Percentiles rank a stretch among this genome's conserved stretches.
These are phyloP conservation scores for Passer domesticus DNA, from an alignment of 2,113 vertebrate species.

Conservation along the genomic window DNA sequence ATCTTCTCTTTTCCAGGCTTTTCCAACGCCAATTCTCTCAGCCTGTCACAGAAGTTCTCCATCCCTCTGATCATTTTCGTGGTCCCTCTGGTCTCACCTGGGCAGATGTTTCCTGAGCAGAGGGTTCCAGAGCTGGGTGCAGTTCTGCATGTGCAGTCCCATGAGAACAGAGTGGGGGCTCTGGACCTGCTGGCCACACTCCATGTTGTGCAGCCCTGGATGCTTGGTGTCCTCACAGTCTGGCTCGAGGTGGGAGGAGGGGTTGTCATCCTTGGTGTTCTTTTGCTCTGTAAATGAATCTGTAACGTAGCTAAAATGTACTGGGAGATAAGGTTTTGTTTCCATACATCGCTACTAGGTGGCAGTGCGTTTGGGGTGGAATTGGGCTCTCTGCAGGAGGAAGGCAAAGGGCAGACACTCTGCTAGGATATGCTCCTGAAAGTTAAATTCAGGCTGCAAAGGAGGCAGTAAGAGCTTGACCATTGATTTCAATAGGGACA, in stretches of 20 bases:
- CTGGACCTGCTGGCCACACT: fast-evolving
- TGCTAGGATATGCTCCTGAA: neutral
- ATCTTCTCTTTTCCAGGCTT: neutral
- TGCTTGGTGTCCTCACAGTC: neutral
- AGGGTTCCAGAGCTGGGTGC: neutral
- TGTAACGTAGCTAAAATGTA: neutral
- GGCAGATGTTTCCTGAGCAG: neutral
- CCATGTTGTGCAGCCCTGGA: neutral
- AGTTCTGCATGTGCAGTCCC: neutral
- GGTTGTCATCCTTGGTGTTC: neutral
- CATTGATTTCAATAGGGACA: neutral
- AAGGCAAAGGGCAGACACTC: neutral
- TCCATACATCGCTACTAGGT: neutral
- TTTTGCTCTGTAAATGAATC: neutral
- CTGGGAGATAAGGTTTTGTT: neutral
- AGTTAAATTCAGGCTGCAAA: neutral
- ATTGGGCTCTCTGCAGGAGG: neutral
- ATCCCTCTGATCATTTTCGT: neutral
- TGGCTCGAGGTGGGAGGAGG: neutral
- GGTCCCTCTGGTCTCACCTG: fast-evolving
- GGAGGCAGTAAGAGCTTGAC: neutral
- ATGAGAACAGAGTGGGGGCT: fast-evolving
- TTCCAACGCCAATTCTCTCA: neutral
- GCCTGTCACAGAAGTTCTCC: neutral
- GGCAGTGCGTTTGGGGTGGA: neutral